These are phyloP conservation scores for Pluvianellus socialis DNA, from an alignment of 2,113 vertebrate species.

Conservation along the genomic window DNA sequence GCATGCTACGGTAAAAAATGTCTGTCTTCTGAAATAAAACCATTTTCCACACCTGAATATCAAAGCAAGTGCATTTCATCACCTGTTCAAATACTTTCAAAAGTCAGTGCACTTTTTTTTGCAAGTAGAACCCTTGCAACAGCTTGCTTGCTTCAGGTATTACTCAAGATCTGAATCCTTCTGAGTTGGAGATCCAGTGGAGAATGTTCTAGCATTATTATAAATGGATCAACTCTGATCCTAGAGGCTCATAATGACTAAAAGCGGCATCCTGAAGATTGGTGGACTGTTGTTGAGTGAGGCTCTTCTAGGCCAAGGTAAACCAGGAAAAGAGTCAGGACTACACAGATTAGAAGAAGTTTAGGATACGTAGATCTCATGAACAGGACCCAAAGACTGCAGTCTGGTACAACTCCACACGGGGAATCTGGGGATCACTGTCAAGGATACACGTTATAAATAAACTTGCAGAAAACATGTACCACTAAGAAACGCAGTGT, in stretches of 20 bases:
- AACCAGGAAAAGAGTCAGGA: background rate
- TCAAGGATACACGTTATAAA: background rate
- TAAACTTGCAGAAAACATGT: background rate
- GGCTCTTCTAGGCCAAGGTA: background rate
- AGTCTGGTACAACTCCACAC: background rate
- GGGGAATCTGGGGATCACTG: background rate
- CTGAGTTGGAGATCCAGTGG: background rate
- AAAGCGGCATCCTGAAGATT: background rate
- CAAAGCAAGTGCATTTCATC: background rate
- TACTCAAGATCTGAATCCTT: background rate
- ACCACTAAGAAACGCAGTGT: background rate
- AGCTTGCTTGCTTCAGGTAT: background rate
- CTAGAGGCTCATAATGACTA: background rate
- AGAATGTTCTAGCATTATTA: background rate
- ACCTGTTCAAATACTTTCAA: background rate
- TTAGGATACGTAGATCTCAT: background rate
- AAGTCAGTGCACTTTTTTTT: background rate
- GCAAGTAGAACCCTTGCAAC: background rate
- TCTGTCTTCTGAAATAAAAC: background rate
- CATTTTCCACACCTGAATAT: background rate
- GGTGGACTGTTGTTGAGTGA: background rate
- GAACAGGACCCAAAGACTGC: background rate
- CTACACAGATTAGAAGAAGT: background rate
- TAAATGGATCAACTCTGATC: background rate
- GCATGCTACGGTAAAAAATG: background rate